phyloP scores from a whole-genome alignment of 2,113 vertebrate genomes.

The mouse (Mus musculus) region GRCm39 chr13:70264001-70264500 shows the following conservation, averaged over 20 bases:
- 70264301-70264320: fast-evolving
- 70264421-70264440: not conserved
- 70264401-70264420: not conserved
- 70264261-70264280: fast-evolving
- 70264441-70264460: not conserved
- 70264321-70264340: fast-evolving
- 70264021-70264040: not conserved
- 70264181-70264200: not conserved
- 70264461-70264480: not conserved
- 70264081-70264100: not conserved
- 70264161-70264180: not conserved
- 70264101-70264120: too few relatives aligned
- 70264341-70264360: not conserved
- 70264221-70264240: fast-evolving
- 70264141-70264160: too few relatives aligned
- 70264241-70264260: fast-evolving
- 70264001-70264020: not conserved
- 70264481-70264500: not conserved
- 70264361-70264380: too few relatives aligned
- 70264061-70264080: not conserved
- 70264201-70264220: not conserved
- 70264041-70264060: not conserved
- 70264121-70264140: too few relatives aligned
- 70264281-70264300: fast-evolving
- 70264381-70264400: too few relatives aligned